These are phyloP conservation scores for Lamellibrachia luymesi DNA, from an alignment of 1,140 invertebrate genomes.

Conservation along the genomic window DNA sequence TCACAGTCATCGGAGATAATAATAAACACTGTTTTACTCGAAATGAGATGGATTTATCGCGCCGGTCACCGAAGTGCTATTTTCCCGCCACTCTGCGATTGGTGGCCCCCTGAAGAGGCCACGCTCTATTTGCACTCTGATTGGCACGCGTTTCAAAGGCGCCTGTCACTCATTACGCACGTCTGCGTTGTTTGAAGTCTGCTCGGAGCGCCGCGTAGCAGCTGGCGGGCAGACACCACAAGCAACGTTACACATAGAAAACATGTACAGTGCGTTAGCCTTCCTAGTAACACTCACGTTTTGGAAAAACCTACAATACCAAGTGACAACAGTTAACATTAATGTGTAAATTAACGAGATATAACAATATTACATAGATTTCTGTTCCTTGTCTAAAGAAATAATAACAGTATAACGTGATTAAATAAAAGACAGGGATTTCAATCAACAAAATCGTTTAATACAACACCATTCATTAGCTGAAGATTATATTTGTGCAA, in stretches of 20 bases:
- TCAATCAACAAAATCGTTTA: background rate
- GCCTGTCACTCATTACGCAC: background rate
- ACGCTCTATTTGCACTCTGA: background rate
- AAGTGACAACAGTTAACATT: background rate
- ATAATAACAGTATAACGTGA: background rate
- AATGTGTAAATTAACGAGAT: background rate
- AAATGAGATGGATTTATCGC: background rate
- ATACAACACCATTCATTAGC: background rate
- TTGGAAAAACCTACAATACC: background rate
- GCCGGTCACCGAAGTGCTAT: background rate
- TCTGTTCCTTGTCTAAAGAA: background rate
- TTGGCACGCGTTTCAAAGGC: conserved; percentile 3
- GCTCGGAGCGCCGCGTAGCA: background rate
- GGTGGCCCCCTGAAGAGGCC: background rate
- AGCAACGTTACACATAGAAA: background rate
- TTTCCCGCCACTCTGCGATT: background rate
- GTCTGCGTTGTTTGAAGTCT: background rate
- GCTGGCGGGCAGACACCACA: background rate
- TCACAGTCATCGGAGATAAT: background rate
- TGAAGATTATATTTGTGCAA: background rate
- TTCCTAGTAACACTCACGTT: background rate
- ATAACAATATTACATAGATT: background rate
- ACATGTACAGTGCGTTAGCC: background rate
- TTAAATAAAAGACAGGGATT: background rate
- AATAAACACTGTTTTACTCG: background rate